A percentile compares a stretch with the other conserved stretches of the same genome.
These are phyloP conservation scores for Lasioglossum oenotherae DNA, from an alignment of 2,888 invertebrate genomes.

Conservation along the genomic window DNA sequence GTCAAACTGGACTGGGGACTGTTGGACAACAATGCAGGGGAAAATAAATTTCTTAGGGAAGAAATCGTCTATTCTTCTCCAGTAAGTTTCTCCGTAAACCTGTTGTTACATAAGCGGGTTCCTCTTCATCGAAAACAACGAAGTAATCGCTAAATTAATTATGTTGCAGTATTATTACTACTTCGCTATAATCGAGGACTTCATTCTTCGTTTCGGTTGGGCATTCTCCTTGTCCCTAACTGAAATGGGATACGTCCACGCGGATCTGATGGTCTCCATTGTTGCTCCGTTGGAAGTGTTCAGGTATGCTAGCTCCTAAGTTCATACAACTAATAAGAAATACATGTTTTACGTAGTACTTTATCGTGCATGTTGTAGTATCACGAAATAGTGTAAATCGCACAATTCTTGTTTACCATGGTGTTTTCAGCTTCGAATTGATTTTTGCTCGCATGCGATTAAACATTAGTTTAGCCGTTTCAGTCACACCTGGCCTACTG, in stretches of 20 bases:
- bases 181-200: slow-evolving; percentile 98
- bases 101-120: no score
- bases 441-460: slow-evolving; percentile 48
- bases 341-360: neutral
- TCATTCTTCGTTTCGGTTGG: slow-evolving; percentile 98
- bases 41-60: slow-evolving; percentile 95
- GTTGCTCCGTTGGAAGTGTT: slow-evolving; percentile 95
- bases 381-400: slow-evolving; percentile 15
- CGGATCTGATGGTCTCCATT: slow-evolving; percentile 93
- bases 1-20: slow-evolving; percentile 99
- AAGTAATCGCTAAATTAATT: neutral
- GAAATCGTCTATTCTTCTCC: slow-evolving; percentile 97
- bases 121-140: neutral
- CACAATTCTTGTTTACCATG: slow-evolving; percentile 12
- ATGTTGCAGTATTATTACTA: slow-evolving; percentile 94
- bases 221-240: slow-evolving; percentile 93
- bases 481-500: slow-evolving; percentile 18
- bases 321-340: neutral
- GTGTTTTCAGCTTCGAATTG: slow-evolving; percentile 38
- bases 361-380: slow-evolving; percentile 8
- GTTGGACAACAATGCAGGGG: slow-evolving; percentile 95
- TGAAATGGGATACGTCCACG: slow-evolving; percentile 90
- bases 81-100: slow-evolving; percentile 85
- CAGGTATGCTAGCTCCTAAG: slow-evolving; percentile 86
- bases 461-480: slow-evolving; percentile 38